Base-by-base conservation (phyloP, 2,888 invertebrate genomes). In the Lepidocyrtinus sp. region DNA sequence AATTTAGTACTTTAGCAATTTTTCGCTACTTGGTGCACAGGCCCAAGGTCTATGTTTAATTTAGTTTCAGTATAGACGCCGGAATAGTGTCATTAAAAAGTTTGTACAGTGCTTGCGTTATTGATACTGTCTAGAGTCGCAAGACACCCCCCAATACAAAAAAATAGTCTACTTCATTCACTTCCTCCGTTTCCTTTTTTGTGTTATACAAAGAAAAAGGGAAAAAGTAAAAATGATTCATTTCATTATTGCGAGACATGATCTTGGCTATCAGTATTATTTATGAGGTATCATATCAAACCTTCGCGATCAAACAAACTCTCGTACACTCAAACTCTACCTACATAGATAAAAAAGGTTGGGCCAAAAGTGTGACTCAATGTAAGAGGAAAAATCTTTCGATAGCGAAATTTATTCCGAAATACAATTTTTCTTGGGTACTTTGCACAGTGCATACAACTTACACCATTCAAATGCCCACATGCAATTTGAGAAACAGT, bases 231-330 rank as follows among this genome's bases (percentile, higher is more conserved):
- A 69, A 76, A 76, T 76, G 76, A 70, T 76, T 76, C 76, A 76
- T 76, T 76, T 76, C 76, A 70, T 70, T 70, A 63, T 74, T 70
- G 50, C 46, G 65, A 62, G 76, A 70, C 76, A 70, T 76, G 76
- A 76, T 76, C 70, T 64, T 70, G 69, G 70, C 76, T 70, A 76
- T 76, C 76, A 64, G 64, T 50, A 76, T 76, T 70, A 76, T 76
- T 76, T 76, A 76, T 76, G 76, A 62, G 76, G 24, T 26, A 76
- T 70, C 64, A 55, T 76, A 76, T 76, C 76, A 76, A 76, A 70
- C 70, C 64, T 76, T 76, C 50, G 64, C 76, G 76, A 76, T 76
- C 76, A 76, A 70, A 70, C 70, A 75, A 75, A 74, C 68, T 75
- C 69, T 24, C 74, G 59, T 22, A 70, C 27, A 68, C 74, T 74